phyloP scores from a whole-genome alignment of 2,888 invertebrate genomes.

The Melieria crassipennis region DNA sequence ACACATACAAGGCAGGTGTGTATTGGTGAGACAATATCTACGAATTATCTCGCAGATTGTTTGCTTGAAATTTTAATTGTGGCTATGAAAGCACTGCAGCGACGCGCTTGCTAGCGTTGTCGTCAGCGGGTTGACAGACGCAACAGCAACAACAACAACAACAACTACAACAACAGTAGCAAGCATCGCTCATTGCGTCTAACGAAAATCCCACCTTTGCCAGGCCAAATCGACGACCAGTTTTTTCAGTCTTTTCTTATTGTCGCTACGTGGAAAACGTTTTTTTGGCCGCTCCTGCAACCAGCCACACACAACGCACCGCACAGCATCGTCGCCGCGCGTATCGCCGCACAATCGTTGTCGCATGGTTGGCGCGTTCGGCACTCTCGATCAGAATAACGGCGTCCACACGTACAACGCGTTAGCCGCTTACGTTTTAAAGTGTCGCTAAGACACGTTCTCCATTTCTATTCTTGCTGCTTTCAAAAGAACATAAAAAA shows the following conservation, averaged over 20 bases:
- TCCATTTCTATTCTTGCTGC: background rate
- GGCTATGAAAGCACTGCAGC: conserved; percentile 36
- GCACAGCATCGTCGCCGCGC: too few relatives aligned
- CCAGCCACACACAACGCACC: too few relatives aligned
- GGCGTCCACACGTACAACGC: too few relatives aligned
- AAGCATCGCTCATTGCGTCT: conserved; percentile 38
- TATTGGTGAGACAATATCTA: background rate
- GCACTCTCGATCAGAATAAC: too few relatives aligned
- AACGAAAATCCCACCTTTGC: conserved; percentile 42
- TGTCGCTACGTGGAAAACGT: conserved; percentile 48
- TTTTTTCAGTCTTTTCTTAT: conserved; percentile 46
- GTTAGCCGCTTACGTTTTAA: too few relatives aligned
- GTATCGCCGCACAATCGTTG: too few relatives aligned
- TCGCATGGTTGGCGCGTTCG: too few relatives aligned
- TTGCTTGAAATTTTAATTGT: conserved; percentile 46
- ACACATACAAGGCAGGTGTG: background rate
- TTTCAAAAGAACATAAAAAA: background rate
- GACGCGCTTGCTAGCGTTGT: conserved; percentile 14
- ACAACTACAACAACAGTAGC: background rate
- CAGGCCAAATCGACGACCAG: conserved; percentile 41
- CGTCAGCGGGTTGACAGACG: background rate
- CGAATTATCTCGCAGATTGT: conserved; percentile 43
- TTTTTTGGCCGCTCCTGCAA: conserved; percentile 8
- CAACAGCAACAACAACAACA: conserved; percentile 16
- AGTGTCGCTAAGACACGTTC: background rate